Conservation (phyloP, 2,888 invertebrate species). For the Neria commutata region DNA sequence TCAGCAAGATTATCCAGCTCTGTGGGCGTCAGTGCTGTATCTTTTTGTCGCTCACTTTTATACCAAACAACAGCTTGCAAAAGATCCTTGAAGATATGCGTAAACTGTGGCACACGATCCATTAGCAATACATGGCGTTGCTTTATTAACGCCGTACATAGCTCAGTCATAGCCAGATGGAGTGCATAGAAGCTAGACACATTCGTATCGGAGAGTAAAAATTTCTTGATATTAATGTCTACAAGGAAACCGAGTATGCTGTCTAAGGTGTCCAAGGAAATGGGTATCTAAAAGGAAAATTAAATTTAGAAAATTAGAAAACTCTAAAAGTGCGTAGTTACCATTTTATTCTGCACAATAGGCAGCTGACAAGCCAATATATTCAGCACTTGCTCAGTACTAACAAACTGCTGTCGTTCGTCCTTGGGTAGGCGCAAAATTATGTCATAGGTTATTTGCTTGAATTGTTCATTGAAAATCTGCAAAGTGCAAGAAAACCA, state of each 20-base stretch:
- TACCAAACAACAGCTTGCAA: slow-evolving; percentile 57
- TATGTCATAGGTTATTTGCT: slow-evolving; percentile 47
- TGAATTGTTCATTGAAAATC: slow-evolving; percentile 60
- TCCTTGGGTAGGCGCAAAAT: slow-evolving; percentile 39
- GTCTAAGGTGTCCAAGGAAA: slow-evolving; percentile 54
- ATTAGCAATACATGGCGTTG: slow-evolving; percentile 46
- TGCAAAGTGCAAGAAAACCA: slow-evolving; percentile 22
- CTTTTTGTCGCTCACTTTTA: slow-evolving; percentile 52
- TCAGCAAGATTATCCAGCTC: slow-evolving; percentile 55
- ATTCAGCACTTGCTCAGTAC: slow-evolving; percentile 36
- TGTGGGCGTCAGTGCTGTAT: slow-evolving; percentile 40
- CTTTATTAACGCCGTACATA: slow-evolving; percentile 47
- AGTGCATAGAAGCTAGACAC: slow-evolving; percentile 41
- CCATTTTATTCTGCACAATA: slow-evolving; percentile 48
- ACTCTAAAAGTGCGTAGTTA: slow-evolving; percentile 26
- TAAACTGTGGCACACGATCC: slow-evolving; percentile 57
- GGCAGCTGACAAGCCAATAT: slow-evolving; percentile 49
- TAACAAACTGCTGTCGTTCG: slow-evolving; percentile 29
- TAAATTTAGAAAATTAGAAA: not conserved
- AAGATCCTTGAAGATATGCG: slow-evolving; percentile 53
- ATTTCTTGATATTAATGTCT: slow-evolving; percentile 53
- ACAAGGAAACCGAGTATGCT: slow-evolving; percentile 52
- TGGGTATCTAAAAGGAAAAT: slow-evolving; percentile 37
- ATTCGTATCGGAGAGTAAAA: slow-evolving; percentile 41
- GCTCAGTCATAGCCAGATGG: slow-evolving; percentile 43